Evolutionary conservation across 2,888 invertebrate genomes (phyloP).

Genomic region (Trachelus iudaicus): DNA sequence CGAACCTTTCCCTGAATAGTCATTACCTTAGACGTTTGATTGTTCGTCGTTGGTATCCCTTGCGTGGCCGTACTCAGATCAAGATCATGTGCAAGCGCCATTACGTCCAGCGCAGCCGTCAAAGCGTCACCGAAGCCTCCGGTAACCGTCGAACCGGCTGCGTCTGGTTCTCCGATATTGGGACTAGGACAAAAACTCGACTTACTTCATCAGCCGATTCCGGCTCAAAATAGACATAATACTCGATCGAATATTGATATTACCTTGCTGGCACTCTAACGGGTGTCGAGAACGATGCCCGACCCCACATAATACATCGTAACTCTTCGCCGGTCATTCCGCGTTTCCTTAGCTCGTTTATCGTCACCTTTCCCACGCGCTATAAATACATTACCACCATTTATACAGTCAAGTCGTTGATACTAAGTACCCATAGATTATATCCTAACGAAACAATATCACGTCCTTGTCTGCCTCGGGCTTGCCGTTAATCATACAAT

Average conservation of each 20-base stretch:
- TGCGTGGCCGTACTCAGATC: conserved; percentile 65
- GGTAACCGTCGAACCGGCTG: conserved; percentile 38
- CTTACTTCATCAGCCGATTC: background rate
- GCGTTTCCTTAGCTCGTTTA: conserved; percentile 82
- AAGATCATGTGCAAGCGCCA: conserved; percentile 84
- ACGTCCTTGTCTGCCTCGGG: background rate
- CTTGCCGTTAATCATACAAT: background rate
- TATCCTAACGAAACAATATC: background rate
- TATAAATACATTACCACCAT: conserved; percentile 47
- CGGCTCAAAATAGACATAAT: background rate
- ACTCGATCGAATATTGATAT: conserved; percentile 10
- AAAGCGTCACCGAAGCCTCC: conserved; percentile 73
- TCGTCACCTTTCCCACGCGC: conserved; percentile 89
- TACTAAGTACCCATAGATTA: background rate
- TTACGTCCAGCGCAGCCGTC: conserved; percentile 82
- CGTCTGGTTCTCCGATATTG: conserved; percentile 35
- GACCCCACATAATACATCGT: conserved; percentile 89
- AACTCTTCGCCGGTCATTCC: conserved; percentile 89
- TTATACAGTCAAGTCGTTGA: background rate
- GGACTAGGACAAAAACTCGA: conserved; percentile 22
- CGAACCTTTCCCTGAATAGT: conserved; percentile 12
- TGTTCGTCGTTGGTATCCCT: conserved; percentile 47
- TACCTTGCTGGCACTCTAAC: conserved; percentile 76
- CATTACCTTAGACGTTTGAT: conserved; percentile 13
- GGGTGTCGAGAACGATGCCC: conserved; percentile 88